Evolutionary conservation across 1,140 invertebrate genomes (phyloP), one percentile per base, ranked within the genome.

Genomic region (Drosophila saltans): DNA sequence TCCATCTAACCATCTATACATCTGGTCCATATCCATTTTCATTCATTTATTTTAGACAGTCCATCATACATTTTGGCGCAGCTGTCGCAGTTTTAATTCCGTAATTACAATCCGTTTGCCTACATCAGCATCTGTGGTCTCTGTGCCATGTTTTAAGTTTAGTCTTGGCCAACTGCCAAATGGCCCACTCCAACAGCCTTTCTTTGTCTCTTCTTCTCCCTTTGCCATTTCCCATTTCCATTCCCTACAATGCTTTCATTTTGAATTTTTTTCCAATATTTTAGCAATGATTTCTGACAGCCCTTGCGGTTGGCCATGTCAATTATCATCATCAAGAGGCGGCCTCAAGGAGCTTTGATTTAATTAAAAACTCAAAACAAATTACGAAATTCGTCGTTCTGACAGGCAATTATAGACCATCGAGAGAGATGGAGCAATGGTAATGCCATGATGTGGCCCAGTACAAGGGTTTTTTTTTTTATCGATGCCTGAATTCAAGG

Each of bases 1-100:
- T 41, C 60, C 45, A 39, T 8, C 66, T 6, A 39, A 28, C 67
- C 41, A 48, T 43, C 55, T 39, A 36, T 30, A 11, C 36, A 7
- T 8, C 16, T 48, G 55, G 30, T 9, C 33, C 55, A 57, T 39
- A 21, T 24, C 48, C 68, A 69, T 69, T 61, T 58, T 71, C 80
- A 86, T 86, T 86, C 69, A 86, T 83, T 86, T 88, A 83, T 67
- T 83, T 88, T 62, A 66, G 79, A 79, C 75, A 88, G 83, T 85
- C 83, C 82, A 86, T 86, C 83, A 88, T 86, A 58, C 57, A 71
- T 77, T 78, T 72, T 78, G 75, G 69, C 62, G 75, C 83, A 77
- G 69, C 82, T 83, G 82, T 80, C 81, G 77, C 72, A 88, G 69
- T 83, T 86, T 86, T 86, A 86, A 86, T 86, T 86, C 74, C 82